phyloP scores from a whole-genome alignment of 2,113 vertebrate species.

The Calypte anna region DNA sequence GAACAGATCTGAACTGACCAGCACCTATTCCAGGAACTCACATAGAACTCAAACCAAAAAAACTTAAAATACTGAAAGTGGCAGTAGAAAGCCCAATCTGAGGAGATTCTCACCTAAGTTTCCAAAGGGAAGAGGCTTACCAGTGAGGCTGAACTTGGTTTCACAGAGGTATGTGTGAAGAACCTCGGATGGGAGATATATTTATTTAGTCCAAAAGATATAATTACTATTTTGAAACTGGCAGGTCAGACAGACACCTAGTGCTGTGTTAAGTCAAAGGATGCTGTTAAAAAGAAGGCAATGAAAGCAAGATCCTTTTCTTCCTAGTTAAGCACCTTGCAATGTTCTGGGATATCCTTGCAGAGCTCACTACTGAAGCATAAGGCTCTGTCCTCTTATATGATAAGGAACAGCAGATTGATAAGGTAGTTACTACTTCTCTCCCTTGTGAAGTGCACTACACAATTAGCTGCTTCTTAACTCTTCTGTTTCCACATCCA shows the following conservation, averaged over 20 bases:
- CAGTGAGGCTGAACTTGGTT: background rate
- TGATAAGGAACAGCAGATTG: background rate
- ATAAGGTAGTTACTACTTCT: background rate
- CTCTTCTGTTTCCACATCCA: background rate
- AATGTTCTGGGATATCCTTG: background rate
- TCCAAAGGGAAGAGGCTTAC: background rate
- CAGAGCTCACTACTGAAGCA: background rate
- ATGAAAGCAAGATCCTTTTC: background rate
- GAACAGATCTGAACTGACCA: background rate
- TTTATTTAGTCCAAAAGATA: background rate
- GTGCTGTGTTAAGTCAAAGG: background rate
- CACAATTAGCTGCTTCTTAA: background rate
- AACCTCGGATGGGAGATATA: background rate
- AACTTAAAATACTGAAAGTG: background rate
- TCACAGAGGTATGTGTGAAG: background rate
- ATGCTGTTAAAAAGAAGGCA: background rate
- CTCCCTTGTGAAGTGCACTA: background rate
- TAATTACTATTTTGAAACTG: background rate
- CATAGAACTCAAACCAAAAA: background rate
- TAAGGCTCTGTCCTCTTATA: background rate
- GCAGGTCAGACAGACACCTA: background rate
- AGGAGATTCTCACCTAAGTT: background rate
- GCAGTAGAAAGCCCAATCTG: background rate
- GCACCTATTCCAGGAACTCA: background rate
- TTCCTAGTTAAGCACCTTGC: background rate